Percentiles rank a stretch among this genome's conserved stretches.
These are phyloP conservation scores for Cephus cinctus DNA, from an alignment of 1,140 invertebrate species.

Conservation along the genomic window DNA sequence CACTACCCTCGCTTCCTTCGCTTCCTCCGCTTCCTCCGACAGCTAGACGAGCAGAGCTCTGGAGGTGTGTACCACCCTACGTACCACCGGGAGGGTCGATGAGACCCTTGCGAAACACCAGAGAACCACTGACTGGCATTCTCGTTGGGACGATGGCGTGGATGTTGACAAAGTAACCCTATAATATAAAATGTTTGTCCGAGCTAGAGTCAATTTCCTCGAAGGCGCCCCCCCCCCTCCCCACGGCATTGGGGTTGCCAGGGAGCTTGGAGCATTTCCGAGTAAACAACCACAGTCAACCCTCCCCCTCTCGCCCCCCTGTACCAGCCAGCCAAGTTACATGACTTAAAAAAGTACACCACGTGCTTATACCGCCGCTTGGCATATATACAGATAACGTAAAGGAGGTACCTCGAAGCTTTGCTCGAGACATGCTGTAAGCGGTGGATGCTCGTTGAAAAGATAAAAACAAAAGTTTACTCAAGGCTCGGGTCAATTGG, in stretches of 20 bases:
- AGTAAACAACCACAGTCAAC: constrained; percentile 28
- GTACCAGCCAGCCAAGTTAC: background rate
- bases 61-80: constrained; percentile 2
- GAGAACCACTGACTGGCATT: constrained; percentile 22
- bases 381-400: too few relatives aligned
- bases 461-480: too few relatives aligned
- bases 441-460: too few relatives aligned
- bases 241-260: constrained; percentile 15
- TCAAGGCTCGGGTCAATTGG: too few relatives aligned
- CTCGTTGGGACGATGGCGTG: constrained; percentile 22
- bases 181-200: constrained; percentile 36
- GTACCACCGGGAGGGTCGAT: constrained; percentile 8
- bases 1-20: too few relatives aligned
- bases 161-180: constrained; percentile 36
- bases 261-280: constrained; percentile 21
- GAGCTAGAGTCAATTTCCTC: constrained; percentile 31
- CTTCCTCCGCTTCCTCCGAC: too few relatives aligned
- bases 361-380: too few relatives aligned
- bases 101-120: constrained; percentile 12
- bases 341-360: too few relatives aligned
- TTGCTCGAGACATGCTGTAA: too few relatives aligned
- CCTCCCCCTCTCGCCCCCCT: too few relatives aligned
- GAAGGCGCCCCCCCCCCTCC: too few relatives aligned
- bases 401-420: too few relatives aligned
- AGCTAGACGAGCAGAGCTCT: background rate